Evolutionary conservation across 2,113 vertebrate genomes (phyloP), one percentile per base, ranked within the genome.

Genomic region (Emydura subglobosa): DNA sequence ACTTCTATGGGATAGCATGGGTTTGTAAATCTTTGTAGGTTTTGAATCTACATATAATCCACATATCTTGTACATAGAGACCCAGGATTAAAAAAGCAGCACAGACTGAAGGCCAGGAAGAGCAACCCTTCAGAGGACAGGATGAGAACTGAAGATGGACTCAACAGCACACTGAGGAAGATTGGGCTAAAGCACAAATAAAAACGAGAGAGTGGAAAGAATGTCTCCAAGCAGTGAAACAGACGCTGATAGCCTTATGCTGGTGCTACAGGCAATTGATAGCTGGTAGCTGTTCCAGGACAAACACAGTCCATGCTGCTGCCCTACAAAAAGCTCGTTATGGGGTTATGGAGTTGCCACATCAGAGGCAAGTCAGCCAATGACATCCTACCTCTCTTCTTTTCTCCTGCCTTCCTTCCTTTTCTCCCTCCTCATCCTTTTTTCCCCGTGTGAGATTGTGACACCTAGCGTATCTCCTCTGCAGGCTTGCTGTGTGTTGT

Each of bases 131-230:
- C 24, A 86, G 53, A 72, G 82, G 81, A 76, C n/a, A 79, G 76
- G 19, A 65, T 4, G 25, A 57, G 22, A 29, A 49, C 44, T 91
- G 34, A 81, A 65, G 27, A 61, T 49, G 49, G 85, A 57, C 29
- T 83, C 21, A 82, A 78, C 21, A 82, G 76, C 80, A 21, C 12
- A 17, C 61, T 50, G 10, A 86, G 72, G 47, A 80, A 51, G 68
- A 85, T 3, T 54, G 79, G 79, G 49, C 27, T 57, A 85, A 94
- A 93, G 59, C 54, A 55, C 22, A 22, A 6, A 88, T 49, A 88
- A 93, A 95, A 93, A 81, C 80, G 93, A 79, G 87, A 82, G 88
- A 78, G 74, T 72, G 93, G 92, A 92, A 97, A 78, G 95, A 93
- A 95, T 65, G 86, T 90, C 79, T 51, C 82, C 57, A 47, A 3